Evolutionary conservation across 2,113 vertebrate genomes (phyloP), one percentile per base, ranked within the genome.

Genomic region (Gymnogyps californianus): DNA sequence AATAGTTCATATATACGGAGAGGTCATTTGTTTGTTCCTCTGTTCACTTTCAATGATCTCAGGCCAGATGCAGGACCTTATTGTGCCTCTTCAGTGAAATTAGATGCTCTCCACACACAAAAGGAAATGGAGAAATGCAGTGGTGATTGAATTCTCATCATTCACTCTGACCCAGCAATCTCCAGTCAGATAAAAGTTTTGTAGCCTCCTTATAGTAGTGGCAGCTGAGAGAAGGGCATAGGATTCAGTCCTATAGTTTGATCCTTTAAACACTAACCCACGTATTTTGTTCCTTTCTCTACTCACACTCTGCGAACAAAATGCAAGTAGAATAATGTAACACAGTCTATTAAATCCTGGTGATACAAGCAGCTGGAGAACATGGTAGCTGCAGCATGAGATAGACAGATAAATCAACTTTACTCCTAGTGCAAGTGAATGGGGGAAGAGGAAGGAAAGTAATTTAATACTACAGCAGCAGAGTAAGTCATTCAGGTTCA

Each of bases 361-460:
- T 65, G 74, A 12, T 25, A 5, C 22, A 65, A 89, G 64, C 84
- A 94, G 93, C 65, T 88, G 85, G 83, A 95, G 95, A 93, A 86
- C 91, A 59, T 61, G 85, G 93, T 89, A 89, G 90, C 94, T 98
- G 96, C 97, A 96, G 97, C 42, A 64, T 95, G 93, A 95, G 83
- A 93, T 93, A 97, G 75, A 18, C 67, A 79, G 97, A 97, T 98
- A 97, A 98, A 97, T 97, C 96, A 95, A 96, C 90, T 98, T 97
- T 97, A 98, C 96, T 98, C 95, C 97, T 98, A 97, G 84, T 97
- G 91, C 90, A 87, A 77, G 67, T 83, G 89, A 97, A 90, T 72
- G 87, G 36, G 46, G 22, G 40, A 72, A 90, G 57, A 89, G n/a
- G 92, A 83, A 52, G 52, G 49, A 25, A 61, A 19, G 96, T 71